Evolutionary conservation across 2,888 invertebrate genomes (phyloP).

Genomic region (Dastarcus helophoroides): DNA sequence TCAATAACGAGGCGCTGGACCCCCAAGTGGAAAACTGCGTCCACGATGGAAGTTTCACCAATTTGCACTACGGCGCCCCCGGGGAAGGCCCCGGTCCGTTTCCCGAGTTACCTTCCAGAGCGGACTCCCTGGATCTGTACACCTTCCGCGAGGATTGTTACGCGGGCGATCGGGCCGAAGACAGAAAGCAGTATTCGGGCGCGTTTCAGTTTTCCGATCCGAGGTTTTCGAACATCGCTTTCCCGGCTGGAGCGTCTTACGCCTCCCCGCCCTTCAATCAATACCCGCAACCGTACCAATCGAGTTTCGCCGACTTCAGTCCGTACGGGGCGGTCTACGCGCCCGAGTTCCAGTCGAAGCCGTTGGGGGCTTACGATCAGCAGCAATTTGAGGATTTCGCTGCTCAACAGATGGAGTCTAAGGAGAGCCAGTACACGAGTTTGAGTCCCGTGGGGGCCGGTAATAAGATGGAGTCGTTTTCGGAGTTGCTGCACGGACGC

Average conservation of each 20-base stretch:
- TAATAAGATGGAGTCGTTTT: conserved; percentile 60
- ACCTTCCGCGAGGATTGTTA: conserved; percentile 50
- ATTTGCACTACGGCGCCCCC: conserved; percentile 52
- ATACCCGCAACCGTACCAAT: conserved; percentile 22
- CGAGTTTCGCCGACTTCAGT: conserved; percentile 33
- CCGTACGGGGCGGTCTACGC: conserved; percentile 36
- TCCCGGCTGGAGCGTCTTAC: conserved; percentile 22
- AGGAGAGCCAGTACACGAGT: conserved; percentile 54
- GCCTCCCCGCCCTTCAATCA: conserved; percentile 31
- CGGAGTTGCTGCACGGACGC: conserved; percentile 48
- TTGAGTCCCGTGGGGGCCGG: conserved; percentile 54
- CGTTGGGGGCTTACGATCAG: conserved; percentile 10
- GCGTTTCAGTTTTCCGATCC: conserved; percentile 34
- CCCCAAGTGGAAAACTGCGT: conserved; percentile 54
- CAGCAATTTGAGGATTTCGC: too few species aligned
- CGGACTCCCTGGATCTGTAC: conserved; percentile 49
- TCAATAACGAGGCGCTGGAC: conserved; percentile 41
- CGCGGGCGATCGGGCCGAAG: conserved; percentile 35
- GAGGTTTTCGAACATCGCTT: conserved; percentile 29
- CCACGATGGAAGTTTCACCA: conserved; percentile 53
- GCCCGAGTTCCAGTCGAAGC: conserved; percentile 22
- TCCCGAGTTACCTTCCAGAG: conserved; percentile 38
- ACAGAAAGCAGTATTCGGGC: conserved; percentile 19
- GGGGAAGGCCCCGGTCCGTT: conserved; percentile 36
- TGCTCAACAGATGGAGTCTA: conserved; percentile 33